Conservation (phyloP, 2,888 invertebrate genomes). For the Tenthredo notha region DNA sequence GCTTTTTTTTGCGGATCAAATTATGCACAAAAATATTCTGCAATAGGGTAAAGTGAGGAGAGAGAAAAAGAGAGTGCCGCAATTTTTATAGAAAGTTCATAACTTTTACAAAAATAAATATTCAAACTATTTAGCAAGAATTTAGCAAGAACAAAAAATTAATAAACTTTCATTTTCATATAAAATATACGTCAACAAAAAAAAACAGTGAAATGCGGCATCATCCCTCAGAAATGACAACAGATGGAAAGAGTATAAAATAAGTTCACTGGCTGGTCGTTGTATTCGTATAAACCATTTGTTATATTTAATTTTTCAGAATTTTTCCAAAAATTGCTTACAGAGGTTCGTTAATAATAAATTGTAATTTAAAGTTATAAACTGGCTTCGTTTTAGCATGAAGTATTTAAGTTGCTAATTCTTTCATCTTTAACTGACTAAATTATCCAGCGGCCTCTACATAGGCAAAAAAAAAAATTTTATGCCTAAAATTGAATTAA, state of each 20-base stretch:
- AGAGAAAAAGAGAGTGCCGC: too few relatives aligned
- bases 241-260: not conserved
- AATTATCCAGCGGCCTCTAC: not conserved
- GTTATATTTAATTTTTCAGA: not conserved
- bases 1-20: not conserved
- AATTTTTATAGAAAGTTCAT: too few relatives aligned
- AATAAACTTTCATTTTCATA: too few relatives aligned
- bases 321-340: not conserved
- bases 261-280: not conserved
- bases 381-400: not conserved
- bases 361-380: not conserved
- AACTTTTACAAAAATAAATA: too few relatives aligned
- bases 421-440: not conserved
- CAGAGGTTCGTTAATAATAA: not conserved
- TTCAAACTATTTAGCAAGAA: too few relatives aligned
- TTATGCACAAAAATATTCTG: not conserved
- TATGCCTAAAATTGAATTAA: not conserved
- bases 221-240: not conserved
- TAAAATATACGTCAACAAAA: too few relatives aligned
- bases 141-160: too few relatives aligned
- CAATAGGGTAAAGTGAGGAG: too few relatives aligned
- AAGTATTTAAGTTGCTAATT: not conserved
- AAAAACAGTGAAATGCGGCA: too few relatives aligned
- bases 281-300: too few relatives aligned
- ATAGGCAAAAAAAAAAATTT: not conserved